Conservation (phyloP, 2,113 vertebrate species). For the Columbina picui region DNA sequence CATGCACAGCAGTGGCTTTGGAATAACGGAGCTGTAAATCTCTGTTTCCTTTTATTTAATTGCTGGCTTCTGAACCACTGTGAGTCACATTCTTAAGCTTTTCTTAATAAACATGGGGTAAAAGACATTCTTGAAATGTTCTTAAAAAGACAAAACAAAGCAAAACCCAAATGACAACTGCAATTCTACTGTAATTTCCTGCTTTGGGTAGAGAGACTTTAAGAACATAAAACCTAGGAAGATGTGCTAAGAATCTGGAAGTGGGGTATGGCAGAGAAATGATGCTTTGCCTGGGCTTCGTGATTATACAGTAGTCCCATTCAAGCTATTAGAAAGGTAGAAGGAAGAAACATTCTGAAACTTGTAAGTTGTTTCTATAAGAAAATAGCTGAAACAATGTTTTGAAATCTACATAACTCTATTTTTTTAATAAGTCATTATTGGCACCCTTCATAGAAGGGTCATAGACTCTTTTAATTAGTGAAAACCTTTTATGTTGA, state of each 20-base stretch:
- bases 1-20: background rate
- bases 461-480: background rate
- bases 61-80: background rate
- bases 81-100: background rate
- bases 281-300: accelerated
- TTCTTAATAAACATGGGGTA: background rate
- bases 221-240: background rate
- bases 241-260: background rate
- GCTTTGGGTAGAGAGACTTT: background rate
- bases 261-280: background rate
- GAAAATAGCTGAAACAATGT: background rate
- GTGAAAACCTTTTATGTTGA: background rate
- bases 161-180: background rate
- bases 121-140: background rate
- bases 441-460: background rate
- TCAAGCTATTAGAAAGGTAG: background rate
- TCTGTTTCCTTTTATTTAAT: background rate
- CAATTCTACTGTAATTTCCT: background rate
- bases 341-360: background rate
- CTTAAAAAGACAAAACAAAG: constrained; percentile 9
- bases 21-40: background rate
- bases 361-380: background rate
- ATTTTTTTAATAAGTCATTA: background rate
- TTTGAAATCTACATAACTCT: background rate
- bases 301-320: background rate